Evolutionary conservation across 2,797 vertebrate species (phyloP).

Genomic region (Myotis planiceps): DNA sequence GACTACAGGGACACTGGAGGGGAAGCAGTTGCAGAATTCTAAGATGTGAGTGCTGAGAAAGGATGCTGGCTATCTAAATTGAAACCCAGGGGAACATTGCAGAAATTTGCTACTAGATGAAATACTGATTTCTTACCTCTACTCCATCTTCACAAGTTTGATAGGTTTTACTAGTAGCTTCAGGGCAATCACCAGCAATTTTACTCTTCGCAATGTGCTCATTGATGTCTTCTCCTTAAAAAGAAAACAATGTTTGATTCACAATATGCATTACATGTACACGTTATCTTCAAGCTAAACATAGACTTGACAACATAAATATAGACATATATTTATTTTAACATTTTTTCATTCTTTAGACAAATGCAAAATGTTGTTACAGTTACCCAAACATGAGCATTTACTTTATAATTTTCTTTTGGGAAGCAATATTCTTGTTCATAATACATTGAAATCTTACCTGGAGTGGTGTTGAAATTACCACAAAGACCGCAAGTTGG

Average conservation of each 20-base stretch:
- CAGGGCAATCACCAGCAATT: conserved; percentile 67
- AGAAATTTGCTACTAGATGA: background rate
- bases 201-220: conserved; percentile 72
- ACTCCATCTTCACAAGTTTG: conserved; percentile 70
- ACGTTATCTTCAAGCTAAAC: background rate
- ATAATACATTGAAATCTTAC: conserved; percentile 30
- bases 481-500: conserved; percentile 80
- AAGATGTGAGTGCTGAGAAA: background rate
- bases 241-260: conserved; percentile 32
- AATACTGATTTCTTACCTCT: conserved; percentile 52
- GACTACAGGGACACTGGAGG: background rate
- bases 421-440: background rate
- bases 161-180: background rate
- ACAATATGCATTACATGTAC: background rate
- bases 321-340: background rate
- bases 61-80: background rate
- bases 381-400: background rate
- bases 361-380: background rate
- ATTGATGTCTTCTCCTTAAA: conserved; percentile 65
- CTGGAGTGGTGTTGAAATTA: conserved; percentile 63
- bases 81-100: background rate
- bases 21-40: background rate
- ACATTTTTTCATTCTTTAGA: background rate
- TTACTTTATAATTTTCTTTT: background rate
- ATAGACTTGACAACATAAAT: background rate